Evolutionary conservation across 2,113 vertebrate species (phyloP).

Genomic region (Chaenogobius annularis): DNA sequence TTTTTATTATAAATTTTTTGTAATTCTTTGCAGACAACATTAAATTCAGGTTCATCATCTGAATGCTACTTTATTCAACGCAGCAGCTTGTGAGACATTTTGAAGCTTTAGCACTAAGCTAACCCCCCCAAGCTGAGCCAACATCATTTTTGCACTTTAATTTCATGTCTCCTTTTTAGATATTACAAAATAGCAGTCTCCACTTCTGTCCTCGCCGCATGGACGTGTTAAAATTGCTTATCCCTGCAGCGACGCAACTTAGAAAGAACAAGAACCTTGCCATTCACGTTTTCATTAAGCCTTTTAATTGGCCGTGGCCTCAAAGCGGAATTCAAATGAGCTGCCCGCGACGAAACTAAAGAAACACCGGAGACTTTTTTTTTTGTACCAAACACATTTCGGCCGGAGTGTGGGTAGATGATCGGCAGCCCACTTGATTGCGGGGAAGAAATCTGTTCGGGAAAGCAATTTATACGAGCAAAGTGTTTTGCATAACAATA

Average conservation of each 20-base stretch:
- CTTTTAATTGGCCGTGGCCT: conserved; percentile 60
- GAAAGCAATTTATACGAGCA: conserved; percentile 42
- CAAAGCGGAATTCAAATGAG: conserved; percentile 54
- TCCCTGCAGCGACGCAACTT: conserved; percentile 40
- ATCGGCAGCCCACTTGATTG: conserved; percentile 41
- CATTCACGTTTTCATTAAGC: conserved; percentile 59
- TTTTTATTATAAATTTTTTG: neutral
- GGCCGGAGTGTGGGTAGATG: conserved; percentile 28
- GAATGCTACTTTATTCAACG: neutral
- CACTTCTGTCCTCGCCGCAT: conserved; percentile 1
- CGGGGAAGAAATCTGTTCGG: conserved; percentile 13
- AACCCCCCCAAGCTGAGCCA: conserved; percentile 24
- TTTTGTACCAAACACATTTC: conserved; percentile 34
- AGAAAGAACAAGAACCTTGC: conserved; percentile 40
- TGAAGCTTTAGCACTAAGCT: conserved; percentile 1
- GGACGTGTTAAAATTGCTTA: conserved; percentile 13
- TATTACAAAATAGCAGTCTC: conserved; percentile 21
- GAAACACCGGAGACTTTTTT: conserved; percentile 18
- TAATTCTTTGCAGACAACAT: neutral
- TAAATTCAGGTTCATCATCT: neutral
- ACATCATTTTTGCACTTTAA: neutral
- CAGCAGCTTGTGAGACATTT: too few relatives aligned
- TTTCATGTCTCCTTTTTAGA: conserved; percentile 24
- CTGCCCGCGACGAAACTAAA: conserved; percentile 29
- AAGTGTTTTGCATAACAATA: conserved; percentile 55